Evolutionary conservation across 1,140 invertebrate species (phyloP).

Genomic region (Pseudomyrmex flavicornis): DNA sequence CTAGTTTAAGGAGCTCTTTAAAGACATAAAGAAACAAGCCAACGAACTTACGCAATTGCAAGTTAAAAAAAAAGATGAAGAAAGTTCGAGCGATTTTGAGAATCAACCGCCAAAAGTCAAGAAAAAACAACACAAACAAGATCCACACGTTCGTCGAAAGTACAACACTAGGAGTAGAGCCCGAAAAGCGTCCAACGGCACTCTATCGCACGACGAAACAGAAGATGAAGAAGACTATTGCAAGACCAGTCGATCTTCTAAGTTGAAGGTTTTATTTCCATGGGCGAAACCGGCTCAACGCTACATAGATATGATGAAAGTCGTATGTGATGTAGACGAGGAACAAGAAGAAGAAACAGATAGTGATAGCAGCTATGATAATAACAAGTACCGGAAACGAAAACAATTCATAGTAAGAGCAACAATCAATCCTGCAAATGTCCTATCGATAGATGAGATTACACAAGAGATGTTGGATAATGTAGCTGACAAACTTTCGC

Average conservation of each 20-base stretch:
- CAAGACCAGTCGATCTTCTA: slow-evolving; percentile 27
- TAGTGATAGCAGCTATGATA: slow-evolving; percentile 18
- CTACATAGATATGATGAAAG: slow-evolving; percentile 72
- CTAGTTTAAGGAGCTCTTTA: slow-evolving; percentile 74
- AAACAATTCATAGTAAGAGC: slow-evolving; percentile 42
- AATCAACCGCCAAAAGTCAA: slow-evolving; percentile 53
- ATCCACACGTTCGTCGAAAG: slow-evolving; percentile 45
- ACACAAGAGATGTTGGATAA: slow-evolving; percentile 80
- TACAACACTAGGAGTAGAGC: slow-evolving; percentile 75
- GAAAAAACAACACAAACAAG: slow-evolving; percentile 41
- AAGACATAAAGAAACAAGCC: slow-evolving; percentile 68
- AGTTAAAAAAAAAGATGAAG: slow-evolving; percentile 14
- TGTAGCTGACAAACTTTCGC: slow-evolving; percentile 71
- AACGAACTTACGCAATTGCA: slow-evolving; percentile 49
- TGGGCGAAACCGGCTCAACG: slow-evolving; percentile 76
- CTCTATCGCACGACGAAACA: neutral
- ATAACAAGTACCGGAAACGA: slow-evolving; percentile 18
- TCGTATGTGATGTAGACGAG: slow-evolving; percentile 70
- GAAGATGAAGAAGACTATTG: slow-evolving; percentile 36
- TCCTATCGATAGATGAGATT: slow-evolving; percentile 78
- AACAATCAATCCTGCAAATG: slow-evolving; percentile 66
- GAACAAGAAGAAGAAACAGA: slow-evolving; percentile 49
- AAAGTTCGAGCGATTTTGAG: slow-evolving; percentile 17
- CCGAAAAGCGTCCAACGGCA: neutral
- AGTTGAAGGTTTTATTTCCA: slow-evolving; percentile 73